Conservation (phyloP, 2,888 invertebrate genomes). For the Rotaria magnacalcarata region DNA sequence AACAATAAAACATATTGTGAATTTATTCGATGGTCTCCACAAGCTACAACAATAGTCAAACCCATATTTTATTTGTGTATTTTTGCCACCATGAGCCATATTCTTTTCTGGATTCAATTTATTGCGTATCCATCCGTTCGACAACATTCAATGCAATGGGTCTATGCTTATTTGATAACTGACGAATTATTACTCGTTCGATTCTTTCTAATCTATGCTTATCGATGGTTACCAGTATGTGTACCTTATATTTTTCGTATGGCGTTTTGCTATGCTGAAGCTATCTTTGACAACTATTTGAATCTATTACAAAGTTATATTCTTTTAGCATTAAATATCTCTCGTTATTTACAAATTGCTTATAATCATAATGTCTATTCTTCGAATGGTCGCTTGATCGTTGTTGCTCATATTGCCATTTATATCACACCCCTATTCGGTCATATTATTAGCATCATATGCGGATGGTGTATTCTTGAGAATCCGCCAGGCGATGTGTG, state of each 20-base stretch:
- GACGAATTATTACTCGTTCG: not conserved
- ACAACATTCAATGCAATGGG: not conserved
- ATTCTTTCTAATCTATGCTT: not conserved
- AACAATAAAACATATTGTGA: too few species aligned
- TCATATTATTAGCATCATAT: not conserved
- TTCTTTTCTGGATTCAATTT: not conserved
- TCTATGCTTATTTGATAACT: not conserved
- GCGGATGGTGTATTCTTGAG: not conserved
- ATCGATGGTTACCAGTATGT: not conserved
- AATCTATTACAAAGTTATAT: not conserved
- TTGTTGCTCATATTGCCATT: not conserved
- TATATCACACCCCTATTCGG: not conserved
- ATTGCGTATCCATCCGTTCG: not conserved
- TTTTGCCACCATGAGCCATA: not conserved
- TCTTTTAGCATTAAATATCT: not conserved
- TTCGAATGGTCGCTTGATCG: not conserved
- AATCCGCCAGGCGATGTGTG: not conserved
- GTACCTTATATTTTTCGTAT: not conserved
- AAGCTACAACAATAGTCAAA: too few species aligned
- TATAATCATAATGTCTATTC: not conserved
- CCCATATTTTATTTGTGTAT: not conserved
- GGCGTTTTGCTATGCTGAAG: not conserved
- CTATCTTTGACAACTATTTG: not conserved
- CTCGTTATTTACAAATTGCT: conserved; percentile 1
- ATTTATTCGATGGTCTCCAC: too few species aligned